Evolutionary conservation across 2,113 vertebrate species (phyloP), one percentile per base, ranked within the genome.

Genomic region (Callospermophilus lateralis): DNA sequence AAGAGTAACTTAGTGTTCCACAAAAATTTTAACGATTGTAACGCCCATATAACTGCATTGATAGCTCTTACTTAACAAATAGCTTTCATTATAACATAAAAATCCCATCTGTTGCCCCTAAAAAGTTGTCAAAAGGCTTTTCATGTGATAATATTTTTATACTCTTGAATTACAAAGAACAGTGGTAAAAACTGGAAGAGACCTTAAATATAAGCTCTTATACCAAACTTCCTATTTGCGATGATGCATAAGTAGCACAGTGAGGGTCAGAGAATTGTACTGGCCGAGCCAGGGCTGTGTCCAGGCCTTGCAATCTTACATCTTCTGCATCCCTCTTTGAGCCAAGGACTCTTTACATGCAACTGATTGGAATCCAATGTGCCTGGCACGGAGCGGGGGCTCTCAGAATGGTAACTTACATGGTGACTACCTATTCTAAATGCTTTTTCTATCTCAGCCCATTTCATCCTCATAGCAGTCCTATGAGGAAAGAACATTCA

Each of bases 31-130:
- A 85, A 70, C 39, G 30, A 12, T 20, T 76, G 6, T 77, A 32
- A 42, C 19, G 61, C 81, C 26, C 28, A 10, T 58, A 17, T 65
- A 55, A 67, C 70, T 79, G 39, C 48, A 10, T 55, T 39, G 32
- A 63, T 90, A 89, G n/a, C 37, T 80, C 65, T 78, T 77, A 79
- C 78, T 85, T 74, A 80, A 63, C 67, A 32, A 53, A 81, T 86
- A 61, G 34, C 48, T 58, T 96, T 77, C 4, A 5, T 17, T 42
- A 61, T 92, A 77, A 93, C 19, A 26, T 84, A 63, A 76, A 90
- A 84, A 72, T 51, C 58, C 42, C 48, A 65, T 94, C 63, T 91
- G 2, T 68, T 91, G 34, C 39, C 9, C 42, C 63, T 89, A 63
- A 51, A 74, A 68, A n/a, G 28, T 61, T 63, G n/a, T 86, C 55